A percentile compares a stretch with the other conserved stretches of the same genome.
phyloP scores from a whole-genome alignment of 2,888 invertebrate species.

The Drosophila crucigera region DNA sequence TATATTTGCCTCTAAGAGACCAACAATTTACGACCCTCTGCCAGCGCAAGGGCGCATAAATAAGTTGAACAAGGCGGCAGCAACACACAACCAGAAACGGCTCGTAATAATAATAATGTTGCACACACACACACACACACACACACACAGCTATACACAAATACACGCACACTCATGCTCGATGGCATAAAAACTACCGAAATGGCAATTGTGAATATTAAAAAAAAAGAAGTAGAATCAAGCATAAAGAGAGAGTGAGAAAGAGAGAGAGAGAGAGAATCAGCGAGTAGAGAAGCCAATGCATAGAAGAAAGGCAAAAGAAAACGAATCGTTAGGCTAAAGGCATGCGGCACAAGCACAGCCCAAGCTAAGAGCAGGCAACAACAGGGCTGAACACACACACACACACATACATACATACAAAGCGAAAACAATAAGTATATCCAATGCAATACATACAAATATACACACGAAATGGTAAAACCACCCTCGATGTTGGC shows the following conservation, averaged over 20 bases:
- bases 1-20: constrained; percentile 48
- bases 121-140: constrained; percentile 54
- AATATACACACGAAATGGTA: constrained; percentile 63
- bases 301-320: constrained; percentile 68
- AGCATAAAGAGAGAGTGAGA: constrained; percentile 9
- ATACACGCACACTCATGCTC: constrained; percentile 39
- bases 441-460: constrained; percentile 54
- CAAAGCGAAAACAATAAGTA: constrained; percentile 43
- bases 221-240: constrained; percentile 50
- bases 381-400: constrained; percentile 32
- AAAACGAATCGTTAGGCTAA: constrained; percentile 64
- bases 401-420: constrained; percentile 29
- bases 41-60: constrained; percentile 65
- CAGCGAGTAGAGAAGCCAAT: constrained; percentile 44
- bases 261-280: background rate
- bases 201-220: constrained; percentile 80
- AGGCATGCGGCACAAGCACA: constrained; percentile 52
- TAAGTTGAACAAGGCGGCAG: constrained; percentile 73
- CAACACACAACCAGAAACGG: constrained; percentile 69
- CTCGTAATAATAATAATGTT: constrained; percentile 79
- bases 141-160: constrained; percentile 35
- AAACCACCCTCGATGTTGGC: constrained; percentile 67
- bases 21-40: constrained; percentile 74
- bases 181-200: constrained; percentile 72
- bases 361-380: constrained; percentile 15